Base-by-base conservation (phyloP, 1,140 invertebrate genomes). In the Protaetia brevitarsis region DNA sequence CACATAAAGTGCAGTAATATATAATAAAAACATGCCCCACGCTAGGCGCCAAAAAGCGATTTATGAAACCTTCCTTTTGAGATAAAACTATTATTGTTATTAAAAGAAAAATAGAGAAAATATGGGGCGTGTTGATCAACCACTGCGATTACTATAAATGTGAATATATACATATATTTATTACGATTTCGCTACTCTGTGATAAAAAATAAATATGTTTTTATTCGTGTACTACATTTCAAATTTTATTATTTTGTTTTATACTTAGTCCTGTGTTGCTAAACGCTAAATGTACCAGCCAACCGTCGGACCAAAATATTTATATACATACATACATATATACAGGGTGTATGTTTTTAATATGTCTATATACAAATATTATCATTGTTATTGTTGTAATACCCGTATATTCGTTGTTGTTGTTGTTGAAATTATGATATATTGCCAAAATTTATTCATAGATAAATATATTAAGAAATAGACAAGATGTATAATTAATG, bases 241-340 rank as follows among this genome's bases (percentile, higher is more conserved):
- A 45, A 45, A 45, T 45, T 45, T 19, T 3, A n/a, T n/a, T n/a
- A n/a, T n/a, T n/a, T n/a, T n/a, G n/a, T n/a, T n/a, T n/a, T n/a
- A n/a, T n/a, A n/a, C n/a, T 45, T 45, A 45, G 41, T 45, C 41
- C 13, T 45, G 41, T 21, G n/a, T n/a, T n/a, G n/a, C n/a, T n/a
- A n/a, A n/a, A n/a, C n/a, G n/a, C n/a, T n/a, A n/a, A n/a, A n/a
- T n/a, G n/a, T 21, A 19, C 16, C 41, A 45, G 41, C 41, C 16
- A 21, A 16, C 19, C 19, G 19, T 41, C n/a, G 16, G 16, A 45
- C 41, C 16, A 21, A 45, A 21, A 45, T 7, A 13, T 45, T 16
- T 45, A 45, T 19, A 45, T 13, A 45, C 8, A 45, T 19, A 19
- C 16, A 45, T 7, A 21, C 41, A 45, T 16, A 16, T 45, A 45